Percentiles rank a stretch among this genome's conserved stretches.
Evolutionary conservation across 2,888 invertebrate genomes (phyloP).

Genomic region (Sinelater perroti): DNA sequence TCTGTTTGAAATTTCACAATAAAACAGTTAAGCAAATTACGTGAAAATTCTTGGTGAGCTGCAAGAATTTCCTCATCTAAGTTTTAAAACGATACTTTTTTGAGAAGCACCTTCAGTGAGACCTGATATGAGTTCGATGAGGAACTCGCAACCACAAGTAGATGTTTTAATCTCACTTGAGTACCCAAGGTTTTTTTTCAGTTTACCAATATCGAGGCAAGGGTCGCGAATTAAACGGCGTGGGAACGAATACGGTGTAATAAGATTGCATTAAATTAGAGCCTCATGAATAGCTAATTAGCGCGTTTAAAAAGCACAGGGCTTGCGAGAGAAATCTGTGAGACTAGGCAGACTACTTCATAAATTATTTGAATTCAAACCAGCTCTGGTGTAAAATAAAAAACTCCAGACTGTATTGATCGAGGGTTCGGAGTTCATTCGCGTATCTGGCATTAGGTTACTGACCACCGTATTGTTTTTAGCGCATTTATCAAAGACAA

Average conservation of each 20-base stretch:
- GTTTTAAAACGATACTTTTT: too few species aligned
- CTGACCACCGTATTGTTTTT: slow-evolving; percentile 43
- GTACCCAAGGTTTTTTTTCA: slow-evolving; percentile 20
- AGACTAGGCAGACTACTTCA: too few species aligned
- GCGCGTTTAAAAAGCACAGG: too few species aligned
- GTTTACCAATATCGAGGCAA: slow-evolving; percentile 19
- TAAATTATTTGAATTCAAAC: too few species aligned
- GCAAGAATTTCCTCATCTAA: too few species aligned
- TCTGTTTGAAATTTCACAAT: too few species aligned
- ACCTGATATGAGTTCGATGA: neutral
- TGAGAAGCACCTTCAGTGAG: neutral
- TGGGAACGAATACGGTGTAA: slow-evolving; percentile 21
- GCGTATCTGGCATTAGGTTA: slow-evolving; percentile 45
- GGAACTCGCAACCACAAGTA: too few species aligned
- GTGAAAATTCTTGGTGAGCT: too few species aligned
- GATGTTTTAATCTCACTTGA: slow-evolving; percentile 9
- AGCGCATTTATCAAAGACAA: slow-evolving; percentile 25
- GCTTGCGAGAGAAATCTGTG: slow-evolving; percentile 3
- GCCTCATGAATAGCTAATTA: slow-evolving; percentile 19
- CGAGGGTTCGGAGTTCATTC: slow-evolving; percentile 45
- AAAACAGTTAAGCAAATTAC: too few species aligned
- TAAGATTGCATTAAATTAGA: slow-evolving; percentile 21
- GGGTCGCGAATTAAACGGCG: slow-evolving; percentile 20
- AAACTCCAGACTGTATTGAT: slow-evolving; percentile 45
- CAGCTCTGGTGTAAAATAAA: slow-evolving; percentile 23